Evolutionary conservation across 2,113 vertebrate genomes (phyloP).

Genomic region (Bagarius yarrelli): DNA sequence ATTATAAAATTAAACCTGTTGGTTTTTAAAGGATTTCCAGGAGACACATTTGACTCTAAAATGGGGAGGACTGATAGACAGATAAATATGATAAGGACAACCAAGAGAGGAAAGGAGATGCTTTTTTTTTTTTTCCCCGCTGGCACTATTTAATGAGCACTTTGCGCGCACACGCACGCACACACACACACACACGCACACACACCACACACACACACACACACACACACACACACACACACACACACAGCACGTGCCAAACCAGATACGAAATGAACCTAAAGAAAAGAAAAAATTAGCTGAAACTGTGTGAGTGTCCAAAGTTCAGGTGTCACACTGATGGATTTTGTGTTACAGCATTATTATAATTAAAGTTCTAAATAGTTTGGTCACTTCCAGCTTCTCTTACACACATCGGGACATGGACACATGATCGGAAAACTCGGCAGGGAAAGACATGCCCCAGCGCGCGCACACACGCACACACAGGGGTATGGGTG

Average conservation of each 20-base stretch:
- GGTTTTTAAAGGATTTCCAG: no score
- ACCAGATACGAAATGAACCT: background rate
- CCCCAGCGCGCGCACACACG: conserved; percentile 17
- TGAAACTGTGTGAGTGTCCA: background rate
- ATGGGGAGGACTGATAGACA: background rate
- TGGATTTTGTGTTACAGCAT: background rate
- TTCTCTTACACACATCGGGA: conserved; percentile 22
- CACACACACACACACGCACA: no score
- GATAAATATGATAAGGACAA: conserved; percentile 15
- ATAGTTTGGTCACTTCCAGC: conserved; percentile 38
- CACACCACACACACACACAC: conserved; percentile 8
- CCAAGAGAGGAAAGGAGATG: conserved; percentile 14
- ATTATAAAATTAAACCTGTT: no score
- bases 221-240: conserved; percentile 30
- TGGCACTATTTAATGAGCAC: conserved; percentile 77
- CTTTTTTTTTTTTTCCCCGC: conserved; percentile 65
- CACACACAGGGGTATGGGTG: conserved; percentile 1
- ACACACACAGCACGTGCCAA: background rate
- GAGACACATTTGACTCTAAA: background rate
- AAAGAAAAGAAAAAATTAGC: background rate
- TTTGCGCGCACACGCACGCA: conserved; percentile 52
- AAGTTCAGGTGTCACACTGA: background rate
- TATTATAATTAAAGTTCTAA: background rate
- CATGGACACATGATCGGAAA: background rate
- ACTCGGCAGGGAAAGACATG: conserved; percentile 14